A percentile compares a stretch with the other conserved stretches of the same genome.
Evolutionary conservation across 1,140 invertebrate species (phyloP).

Genomic region (Lamellibrachia luymesi): DNA sequence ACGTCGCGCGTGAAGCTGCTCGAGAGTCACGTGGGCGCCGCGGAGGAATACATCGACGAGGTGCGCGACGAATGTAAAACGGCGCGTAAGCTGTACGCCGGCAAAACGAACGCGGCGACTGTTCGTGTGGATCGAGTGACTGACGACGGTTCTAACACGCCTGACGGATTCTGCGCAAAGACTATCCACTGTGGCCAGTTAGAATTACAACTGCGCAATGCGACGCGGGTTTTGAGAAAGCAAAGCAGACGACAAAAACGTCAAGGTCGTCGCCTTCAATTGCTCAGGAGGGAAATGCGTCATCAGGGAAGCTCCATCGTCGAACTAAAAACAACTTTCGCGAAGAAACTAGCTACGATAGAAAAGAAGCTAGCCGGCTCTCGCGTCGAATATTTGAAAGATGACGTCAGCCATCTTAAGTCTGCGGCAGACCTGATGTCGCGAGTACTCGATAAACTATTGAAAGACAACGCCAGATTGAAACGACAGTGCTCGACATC

Average conservation of each 20-base stretch:
- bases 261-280: neutral
- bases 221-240: neutral
- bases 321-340: neutral
- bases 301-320: neutral
- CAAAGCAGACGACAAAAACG: neutral
- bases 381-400: neutral
- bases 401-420: neutral
- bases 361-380: neutral
- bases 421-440: neutral
- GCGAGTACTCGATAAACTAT: neutral
- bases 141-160: neutral
- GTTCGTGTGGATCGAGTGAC: neutral
- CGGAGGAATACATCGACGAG: neutral
- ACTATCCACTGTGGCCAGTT: neutral
- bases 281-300: neutral
- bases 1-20: neutral
- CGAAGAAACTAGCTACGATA: neutral
- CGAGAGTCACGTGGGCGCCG: neutral
- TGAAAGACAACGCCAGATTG: neutral
- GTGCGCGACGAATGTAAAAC: neutral
- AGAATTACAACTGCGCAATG: neutral
- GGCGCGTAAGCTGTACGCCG: neutral
- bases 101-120: neutral
- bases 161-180: neutral
- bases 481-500: neutral